phyloP scores from a whole-genome alignment of 2,888 invertebrate genomes.

The Therioaphis trifolii region DNA sequence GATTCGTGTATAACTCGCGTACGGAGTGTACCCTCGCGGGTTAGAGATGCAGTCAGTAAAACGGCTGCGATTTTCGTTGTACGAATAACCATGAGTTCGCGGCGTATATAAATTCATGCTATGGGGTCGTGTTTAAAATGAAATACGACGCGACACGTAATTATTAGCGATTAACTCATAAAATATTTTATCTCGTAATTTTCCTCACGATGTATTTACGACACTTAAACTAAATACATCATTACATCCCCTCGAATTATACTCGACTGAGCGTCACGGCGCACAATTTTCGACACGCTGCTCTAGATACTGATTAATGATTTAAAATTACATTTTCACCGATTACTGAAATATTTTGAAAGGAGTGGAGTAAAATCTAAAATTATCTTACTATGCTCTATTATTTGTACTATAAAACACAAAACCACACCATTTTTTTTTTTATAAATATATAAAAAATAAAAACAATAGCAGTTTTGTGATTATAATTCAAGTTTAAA shows the following conservation, averaged over 20 bases:
- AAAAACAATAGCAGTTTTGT: too few species aligned
- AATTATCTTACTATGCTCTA: neutral
- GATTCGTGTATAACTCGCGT: neutral
- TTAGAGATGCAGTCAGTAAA: too few species aligned
- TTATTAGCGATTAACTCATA: neutral
- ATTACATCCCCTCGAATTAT: neutral
- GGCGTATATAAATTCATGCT: too few species aligned
- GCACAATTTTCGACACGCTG: too few species aligned
- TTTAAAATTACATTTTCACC: too few species aligned
- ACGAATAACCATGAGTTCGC: neutral
- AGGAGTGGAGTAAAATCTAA: neutral
- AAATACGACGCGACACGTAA: neutral
- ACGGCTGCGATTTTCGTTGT: neutral
- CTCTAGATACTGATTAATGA: too few species aligned
- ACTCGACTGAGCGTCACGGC: neutral
- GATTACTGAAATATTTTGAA: too few species aligned
- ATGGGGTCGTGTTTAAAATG: neutral
- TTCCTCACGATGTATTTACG: conserved; percentile 30
- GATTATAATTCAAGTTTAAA: too few species aligned
- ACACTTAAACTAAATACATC: too few species aligned
- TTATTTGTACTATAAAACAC: neutral
- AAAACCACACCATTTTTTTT: too few species aligned
- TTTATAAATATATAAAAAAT: too few species aligned
- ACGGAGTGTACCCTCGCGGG: neutral
- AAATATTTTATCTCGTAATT: conserved; percentile 13